Base-by-base conservation (phyloP, 1,140 invertebrate genomes). In the Tetramorium alpestre region DNA sequence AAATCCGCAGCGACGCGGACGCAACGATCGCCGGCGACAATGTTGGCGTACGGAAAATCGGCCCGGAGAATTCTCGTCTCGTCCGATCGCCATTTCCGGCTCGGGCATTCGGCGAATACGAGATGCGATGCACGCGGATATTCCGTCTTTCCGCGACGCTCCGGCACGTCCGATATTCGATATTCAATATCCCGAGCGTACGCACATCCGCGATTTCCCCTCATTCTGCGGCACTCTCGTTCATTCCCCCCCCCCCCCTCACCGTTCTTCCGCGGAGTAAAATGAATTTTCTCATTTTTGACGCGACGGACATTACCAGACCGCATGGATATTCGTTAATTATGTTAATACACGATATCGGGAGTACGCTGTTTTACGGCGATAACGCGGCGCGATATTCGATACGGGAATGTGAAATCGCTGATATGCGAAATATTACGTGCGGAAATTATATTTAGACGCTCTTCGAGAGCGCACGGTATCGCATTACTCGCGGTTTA, bases 181-280 rank as follows among this genome's bases (percentile, higher is more conserved):
- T 86, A 78, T 88, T 88, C 73, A 86, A 87, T 87, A 86, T 87
- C 65, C 33, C 28, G 25, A 6, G 25, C 13, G 38, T 44, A 38
- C 11, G 28, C 41, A 28, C 67, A 49, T 72, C 28, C 85, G 13
- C 65, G 49, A 76, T 64, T 44, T 80, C 28, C 67, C 38, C 11
- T 86, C 49, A 33, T 72, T 33, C 49, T 18, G 18, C 49, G 10
- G 44, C 22, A 4, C 13, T 11, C 18, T 10, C 13, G 28, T 49
- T 7, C 28, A 7, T 13, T 28, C 13, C 11, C 28, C 13, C 22
- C 13, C 25, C 4, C 41, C 41, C 64, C 13, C 33, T 0, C 49
- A 0, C 25, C 41, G 38, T 18, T 33, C 18, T 49, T 3, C 10
- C 28, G 13, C 28, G 0, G 5, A 11, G 33, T 18, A 49, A 82